phyloP scores from a whole-genome alignment of 2,888 invertebrate genomes.

The Agriopis leucophaearia region DNA sequence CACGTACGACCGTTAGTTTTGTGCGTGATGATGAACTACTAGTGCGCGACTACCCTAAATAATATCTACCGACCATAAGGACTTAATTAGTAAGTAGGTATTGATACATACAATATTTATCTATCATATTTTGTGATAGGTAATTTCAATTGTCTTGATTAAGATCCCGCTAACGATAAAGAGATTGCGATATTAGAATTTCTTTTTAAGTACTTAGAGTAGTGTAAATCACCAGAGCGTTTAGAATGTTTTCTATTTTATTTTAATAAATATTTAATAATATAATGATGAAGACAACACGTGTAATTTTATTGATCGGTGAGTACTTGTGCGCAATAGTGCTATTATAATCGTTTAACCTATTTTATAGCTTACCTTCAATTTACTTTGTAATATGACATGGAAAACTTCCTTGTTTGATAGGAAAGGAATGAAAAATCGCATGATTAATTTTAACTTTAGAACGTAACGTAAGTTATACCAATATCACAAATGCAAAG shows the following conservation, averaged over 20 bases:
- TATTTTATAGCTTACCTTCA: background rate
- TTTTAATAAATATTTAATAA: constrained; percentile 7
- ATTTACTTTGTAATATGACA: background rate
- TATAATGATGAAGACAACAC: constrained; percentile 15
- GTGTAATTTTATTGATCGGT: constrained; percentile 24
- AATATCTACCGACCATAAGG: background rate
- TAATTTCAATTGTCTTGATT: constrained; percentile 3
- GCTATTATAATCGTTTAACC: background rate
- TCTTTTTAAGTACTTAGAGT: background rate
- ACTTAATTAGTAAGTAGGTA: background rate
- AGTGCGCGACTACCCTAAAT: background rate
- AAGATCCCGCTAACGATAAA: background rate
- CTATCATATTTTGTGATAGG: background rate
- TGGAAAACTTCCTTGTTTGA: too few species aligned
- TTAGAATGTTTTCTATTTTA: background rate
- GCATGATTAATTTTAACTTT: too few species aligned
- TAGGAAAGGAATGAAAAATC: too few species aligned
- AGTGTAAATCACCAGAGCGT: background rate
- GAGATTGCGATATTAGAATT: background rate
- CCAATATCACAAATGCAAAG: too few species aligned
- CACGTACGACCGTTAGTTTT: background rate
- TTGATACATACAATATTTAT: constrained; percentile 1
- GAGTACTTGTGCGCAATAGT: constrained; percentile 14
- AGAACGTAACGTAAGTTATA: too few species aligned
- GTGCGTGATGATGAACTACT: background rate